phyloP scores from a whole-genome alignment of 2,113 vertebrate species.

The Macroglossus sobrinus region DNA sequence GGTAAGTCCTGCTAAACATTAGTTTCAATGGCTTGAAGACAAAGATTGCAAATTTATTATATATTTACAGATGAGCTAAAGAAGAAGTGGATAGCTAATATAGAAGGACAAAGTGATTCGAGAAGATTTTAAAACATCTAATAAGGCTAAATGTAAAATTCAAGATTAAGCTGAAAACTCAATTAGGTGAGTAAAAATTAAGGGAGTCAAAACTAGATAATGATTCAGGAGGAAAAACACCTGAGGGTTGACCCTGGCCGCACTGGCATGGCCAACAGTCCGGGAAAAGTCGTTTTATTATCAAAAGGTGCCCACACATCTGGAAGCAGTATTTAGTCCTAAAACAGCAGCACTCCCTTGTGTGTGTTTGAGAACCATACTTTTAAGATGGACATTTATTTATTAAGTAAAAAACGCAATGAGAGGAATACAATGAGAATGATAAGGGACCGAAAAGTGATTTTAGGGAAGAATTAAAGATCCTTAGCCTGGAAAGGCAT shows the following conservation, averaged over 20 bases:
- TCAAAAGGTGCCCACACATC: neutral
- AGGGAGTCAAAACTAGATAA: neutral
- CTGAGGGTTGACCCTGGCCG: neutral
- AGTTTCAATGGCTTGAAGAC: neutral
- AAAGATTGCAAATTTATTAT: neutral
- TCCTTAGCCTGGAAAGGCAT: neutral
- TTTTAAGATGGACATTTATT: neutral
- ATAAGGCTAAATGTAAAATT: neutral
- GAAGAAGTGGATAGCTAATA: neutral
- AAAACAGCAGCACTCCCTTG: fast-evolving
- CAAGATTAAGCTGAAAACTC: neutral
- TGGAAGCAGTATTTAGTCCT: neutral
- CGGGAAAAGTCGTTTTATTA: neutral
- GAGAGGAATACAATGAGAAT: neutral
- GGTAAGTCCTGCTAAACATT: neutral
- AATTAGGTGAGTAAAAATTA: neutral
- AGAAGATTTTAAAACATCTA: neutral
- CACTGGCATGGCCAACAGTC: neutral
- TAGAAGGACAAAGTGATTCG: neutral
- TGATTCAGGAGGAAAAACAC: neutral
- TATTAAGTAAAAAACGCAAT: neutral
- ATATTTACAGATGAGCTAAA: neutral
- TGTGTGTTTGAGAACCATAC: neutral
- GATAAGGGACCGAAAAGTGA: neutral
- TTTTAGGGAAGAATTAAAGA: neutral